phyloP scores from a whole-genome alignment of 2,797 vertebrate species.

The Thunnus albacares region DNA sequence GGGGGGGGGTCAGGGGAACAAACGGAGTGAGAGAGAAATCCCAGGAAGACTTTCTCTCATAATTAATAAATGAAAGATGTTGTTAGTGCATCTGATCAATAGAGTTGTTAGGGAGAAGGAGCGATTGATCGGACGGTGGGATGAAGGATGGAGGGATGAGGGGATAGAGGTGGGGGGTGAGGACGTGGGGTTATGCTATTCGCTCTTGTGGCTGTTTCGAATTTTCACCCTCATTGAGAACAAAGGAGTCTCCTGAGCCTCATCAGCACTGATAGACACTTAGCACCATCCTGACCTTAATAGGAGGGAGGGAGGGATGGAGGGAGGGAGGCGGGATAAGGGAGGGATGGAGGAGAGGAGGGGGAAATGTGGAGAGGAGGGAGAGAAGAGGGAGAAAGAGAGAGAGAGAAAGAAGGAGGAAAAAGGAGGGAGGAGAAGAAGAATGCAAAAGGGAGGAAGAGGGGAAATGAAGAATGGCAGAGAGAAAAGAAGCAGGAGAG shows the following conservation, averaged over 20 bases:
- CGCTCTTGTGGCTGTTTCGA: conserved; percentile 77
- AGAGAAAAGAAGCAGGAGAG: background rate
- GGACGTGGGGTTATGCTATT: conserved; percentile 42
- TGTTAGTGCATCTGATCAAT: conserved; percentile 84
- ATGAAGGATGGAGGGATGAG: conserved; percentile 70
- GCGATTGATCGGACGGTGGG: conserved; percentile 72
- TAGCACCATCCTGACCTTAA: conserved; percentile 83
- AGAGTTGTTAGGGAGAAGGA: conserved; percentile 79
- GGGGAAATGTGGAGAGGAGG: background rate
- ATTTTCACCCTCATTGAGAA: conserved; percentile 82
- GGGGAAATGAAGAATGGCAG: background rate
- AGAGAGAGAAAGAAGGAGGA: background rate
- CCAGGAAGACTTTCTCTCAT: conserved; percentile 79
- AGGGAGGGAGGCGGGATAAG: background rate
- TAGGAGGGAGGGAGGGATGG: conserved; percentile 30
- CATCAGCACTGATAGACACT: conserved; percentile 83
- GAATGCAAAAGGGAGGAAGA: background rate
- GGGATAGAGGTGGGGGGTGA: conserved; percentile 31
- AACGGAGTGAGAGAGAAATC: conserved; percentile 59
- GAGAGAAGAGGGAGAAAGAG: background rate
- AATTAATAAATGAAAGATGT: conserved; percentile 85
- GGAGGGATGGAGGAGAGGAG: background rate
- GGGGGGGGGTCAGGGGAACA: conserved; percentile 24
- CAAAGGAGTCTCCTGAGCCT: conserved; percentile 84
- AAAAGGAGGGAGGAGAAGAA: background rate